Evolutionary conservation across 2,888 invertebrate species (phyloP).

Genomic region (Hydroisotoma schaefferi): DNA sequence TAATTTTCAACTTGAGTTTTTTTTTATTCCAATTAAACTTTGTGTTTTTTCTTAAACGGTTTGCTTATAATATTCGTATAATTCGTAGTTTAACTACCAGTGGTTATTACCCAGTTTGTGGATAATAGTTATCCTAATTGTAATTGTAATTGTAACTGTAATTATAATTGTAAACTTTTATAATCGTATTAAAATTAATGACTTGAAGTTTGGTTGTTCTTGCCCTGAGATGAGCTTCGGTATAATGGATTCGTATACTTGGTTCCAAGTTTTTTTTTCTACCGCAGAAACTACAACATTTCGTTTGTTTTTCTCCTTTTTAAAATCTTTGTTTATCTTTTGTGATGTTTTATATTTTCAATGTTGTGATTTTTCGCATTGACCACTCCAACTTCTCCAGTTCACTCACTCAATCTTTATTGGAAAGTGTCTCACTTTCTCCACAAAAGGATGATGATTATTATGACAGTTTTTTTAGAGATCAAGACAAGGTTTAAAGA

Average conservation of each 20-base stretch:
- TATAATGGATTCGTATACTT: constrained; percentile 42
- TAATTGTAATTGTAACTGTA: not conserved
- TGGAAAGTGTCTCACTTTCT: not conserved
- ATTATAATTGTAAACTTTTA: not conserved
- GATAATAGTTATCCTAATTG: no score
- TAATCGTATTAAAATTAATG: constrained; percentile 25
- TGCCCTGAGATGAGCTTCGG: constrained; percentile 26
- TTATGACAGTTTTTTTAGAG: no score
- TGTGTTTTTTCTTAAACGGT: not conserved
- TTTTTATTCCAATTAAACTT: not conserved
- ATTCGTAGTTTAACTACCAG: no score
- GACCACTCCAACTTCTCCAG: not conserved
- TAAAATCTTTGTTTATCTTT: no score
- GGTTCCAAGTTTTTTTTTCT: constrained; percentile 29
- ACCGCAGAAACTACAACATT: not conserved
- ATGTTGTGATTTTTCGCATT: not conserved
- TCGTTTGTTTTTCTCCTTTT: not conserved
- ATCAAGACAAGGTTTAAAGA: no score
- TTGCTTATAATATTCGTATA: not conserved
- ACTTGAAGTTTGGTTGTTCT: constrained; percentile 25
- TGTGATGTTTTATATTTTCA: no score
- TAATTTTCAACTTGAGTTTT: not conserved
- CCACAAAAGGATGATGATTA: no score
- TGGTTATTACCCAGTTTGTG: no score
- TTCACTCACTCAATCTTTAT: not conserved